These are phyloP conservation scores for Cheumatopsyche charites DNA, from an alignment of 1,140 invertebrate species.

Conservation along the genomic window DNA sequence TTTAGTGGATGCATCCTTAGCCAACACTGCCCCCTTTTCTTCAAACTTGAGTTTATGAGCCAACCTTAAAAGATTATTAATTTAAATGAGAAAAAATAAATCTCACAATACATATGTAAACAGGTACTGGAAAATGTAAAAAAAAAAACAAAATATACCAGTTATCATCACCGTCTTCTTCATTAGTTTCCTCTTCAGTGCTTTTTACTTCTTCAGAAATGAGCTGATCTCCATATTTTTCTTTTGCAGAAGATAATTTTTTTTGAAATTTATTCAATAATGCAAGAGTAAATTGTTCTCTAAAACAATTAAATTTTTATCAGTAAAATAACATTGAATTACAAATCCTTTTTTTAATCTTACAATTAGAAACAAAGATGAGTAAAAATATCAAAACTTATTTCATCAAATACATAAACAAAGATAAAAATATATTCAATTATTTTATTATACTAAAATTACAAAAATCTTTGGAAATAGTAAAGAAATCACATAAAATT, in stretches of 20 bases:
- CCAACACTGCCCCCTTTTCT: slow-evolving; percentile 75
- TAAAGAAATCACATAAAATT: too few species aligned
- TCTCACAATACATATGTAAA: slow-evolving; percentile 8
- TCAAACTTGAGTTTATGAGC: slow-evolving; percentile 81
- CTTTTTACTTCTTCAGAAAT: slow-evolving; percentile 51
- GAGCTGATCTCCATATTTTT: slow-evolving; percentile 58
- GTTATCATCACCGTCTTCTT: slow-evolving; percentile 57
- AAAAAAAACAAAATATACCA: slow-evolving; percentile 51
- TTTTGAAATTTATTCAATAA: slow-evolving; percentile 84
- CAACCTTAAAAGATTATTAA: slow-evolving; percentile 64
- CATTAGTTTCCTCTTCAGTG: slow-evolving; percentile 43
- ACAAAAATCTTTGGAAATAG: too few species aligned
- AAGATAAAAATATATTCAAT: too few species aligned
- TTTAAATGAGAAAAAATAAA: slow-evolving; percentile 34
- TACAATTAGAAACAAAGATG: too few species aligned
- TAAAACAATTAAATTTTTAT: slow-evolving; percentile 52
- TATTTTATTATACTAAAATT: too few species aligned
- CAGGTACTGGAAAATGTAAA: slow-evolving; percentile 7
- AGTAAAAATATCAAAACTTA: too few species aligned
- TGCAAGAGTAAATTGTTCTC: slow-evolving; percentile 76
- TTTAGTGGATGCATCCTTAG: slow-evolving; percentile 95
- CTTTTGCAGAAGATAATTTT: slow-evolving; percentile 73
- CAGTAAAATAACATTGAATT: too few species aligned
- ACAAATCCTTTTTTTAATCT: too few species aligned
- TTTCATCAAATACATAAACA: too few species aligned